Evolutionary conservation across 2,113 vertebrate species (phyloP).

Genomic region (Haemorhous mexicanus): DNA sequence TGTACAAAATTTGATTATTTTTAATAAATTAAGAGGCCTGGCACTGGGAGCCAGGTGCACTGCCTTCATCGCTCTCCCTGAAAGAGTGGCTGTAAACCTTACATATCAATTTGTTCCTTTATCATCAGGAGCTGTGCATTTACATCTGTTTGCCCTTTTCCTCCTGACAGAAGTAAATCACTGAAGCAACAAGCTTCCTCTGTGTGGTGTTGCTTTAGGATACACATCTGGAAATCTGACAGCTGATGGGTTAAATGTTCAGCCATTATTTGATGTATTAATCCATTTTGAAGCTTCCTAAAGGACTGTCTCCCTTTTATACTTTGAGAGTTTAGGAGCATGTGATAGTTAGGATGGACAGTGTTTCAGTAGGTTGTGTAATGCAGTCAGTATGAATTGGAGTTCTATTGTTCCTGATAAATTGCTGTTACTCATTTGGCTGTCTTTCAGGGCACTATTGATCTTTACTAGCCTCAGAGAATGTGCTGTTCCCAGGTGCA

Average conservation of each 20-base stretch:
- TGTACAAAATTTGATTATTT: background rate
- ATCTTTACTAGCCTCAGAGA: background rate
- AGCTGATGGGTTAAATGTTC: background rate
- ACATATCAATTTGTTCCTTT: accelerated
- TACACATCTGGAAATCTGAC: background rate
- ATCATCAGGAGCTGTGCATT: background rate
- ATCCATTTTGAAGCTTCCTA: background rate
- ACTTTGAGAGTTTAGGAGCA: background rate
- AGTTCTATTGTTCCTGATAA: background rate
- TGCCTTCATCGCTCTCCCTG: background rate
- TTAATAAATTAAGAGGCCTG: background rate
- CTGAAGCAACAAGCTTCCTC: background rate
- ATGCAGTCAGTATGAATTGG: background rate
- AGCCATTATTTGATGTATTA: background rate
- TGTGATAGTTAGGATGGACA: background rate
- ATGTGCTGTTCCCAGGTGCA: background rate
- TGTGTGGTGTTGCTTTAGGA: background rate
- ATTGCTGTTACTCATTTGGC: background rate
- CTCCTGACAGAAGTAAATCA: background rate
- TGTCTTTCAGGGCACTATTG: background rate
- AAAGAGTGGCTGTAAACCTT: background rate
- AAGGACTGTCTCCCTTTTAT: background rate
- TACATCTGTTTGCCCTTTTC: background rate
- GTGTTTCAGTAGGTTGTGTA: background rate
- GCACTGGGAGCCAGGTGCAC: background rate